Base-by-base conservation (phyloP, 1,140 invertebrate species). In the Drosophila varians region DNA sequence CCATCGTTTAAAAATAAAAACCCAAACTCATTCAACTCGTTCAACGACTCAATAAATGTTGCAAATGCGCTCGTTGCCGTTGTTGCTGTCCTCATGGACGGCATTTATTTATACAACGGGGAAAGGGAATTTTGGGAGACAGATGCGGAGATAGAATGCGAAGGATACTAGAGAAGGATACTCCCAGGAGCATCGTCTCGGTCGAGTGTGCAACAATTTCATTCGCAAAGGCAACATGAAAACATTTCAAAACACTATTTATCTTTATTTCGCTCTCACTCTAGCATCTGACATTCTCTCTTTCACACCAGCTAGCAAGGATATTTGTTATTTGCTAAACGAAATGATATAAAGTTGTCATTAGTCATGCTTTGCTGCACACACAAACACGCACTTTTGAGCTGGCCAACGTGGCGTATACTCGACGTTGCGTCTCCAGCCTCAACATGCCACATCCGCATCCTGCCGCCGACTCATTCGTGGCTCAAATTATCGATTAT, bases 11-110 rank as follows among this genome's bases (percentile, higher is more conserved):
- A 86, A 84, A 84, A 84, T 84, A 84, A 84, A 65, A 86, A 86
- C 73, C 80, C 80, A 76, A 84, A 86, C 80, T 84, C 80, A 80
- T 86, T 86, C 80, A 84, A 84, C 79, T 86, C 79, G 80, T 86
- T 84, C 75, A 84, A 86, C 80, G 80, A 86, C 80, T 84, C 80
- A 84, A 84, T 84, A 79, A 84, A 84, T 84, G 80, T 86, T 84
- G 80, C 80, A 86, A 84, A 84, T 84, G 72, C 60, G 80, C 76
- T 75, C 77, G 73, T 58, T 79, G 51, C 78, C 60, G 56, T 52
- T 72, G 58, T 11, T 54, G 36, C 36, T 38, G 36, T 38, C 48
- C 56, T 18, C 57, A 28, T 28, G 9, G 8, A 9, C 9, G 36
- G 55, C 51, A 74, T 83, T 83, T 83, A 83, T 83, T 83, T 83